A percentile compares a stretch with the other conserved stretches of the same genome.
phyloP scores from a whole-genome alignment of 1,140 invertebrate genomes.

The Maniola jurtina region DNA sequence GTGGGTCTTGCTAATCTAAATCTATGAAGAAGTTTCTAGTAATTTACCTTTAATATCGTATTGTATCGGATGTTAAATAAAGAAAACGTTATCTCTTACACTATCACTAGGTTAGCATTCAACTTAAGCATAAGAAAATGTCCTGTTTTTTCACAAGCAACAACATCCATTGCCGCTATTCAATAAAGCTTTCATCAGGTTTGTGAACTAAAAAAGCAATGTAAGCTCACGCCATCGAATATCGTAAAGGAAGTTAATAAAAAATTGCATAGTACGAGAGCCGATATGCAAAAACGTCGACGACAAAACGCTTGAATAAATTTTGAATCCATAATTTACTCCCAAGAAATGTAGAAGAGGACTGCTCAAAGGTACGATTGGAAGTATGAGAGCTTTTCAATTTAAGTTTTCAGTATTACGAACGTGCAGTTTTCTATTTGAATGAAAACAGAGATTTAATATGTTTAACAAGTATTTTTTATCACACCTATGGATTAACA shows the following conservation, averaged over 20 bases:
- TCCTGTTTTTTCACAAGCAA: background rate
- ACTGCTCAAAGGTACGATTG: background rate
- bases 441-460: background rate
- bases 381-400: background rate
- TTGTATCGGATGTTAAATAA: background rate
- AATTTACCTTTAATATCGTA: background rate
- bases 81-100: background rate
- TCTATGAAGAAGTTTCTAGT: no score
- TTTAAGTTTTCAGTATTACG: constrained; percentile 3
- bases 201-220: background rate
- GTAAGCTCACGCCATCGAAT: background rate
- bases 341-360: constrained; percentile 20
- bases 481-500: no score
- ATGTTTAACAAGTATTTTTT: no score
- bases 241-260: background rate
- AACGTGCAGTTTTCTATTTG: background rate
- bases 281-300: constrained; percentile 25
- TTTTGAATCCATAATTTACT: constrained; percentile 28
- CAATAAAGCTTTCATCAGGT: background rate
- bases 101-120: background rate
- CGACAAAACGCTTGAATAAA: constrained; percentile 27
- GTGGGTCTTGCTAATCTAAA: no score
- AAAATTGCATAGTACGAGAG: constrained; percentile 4
- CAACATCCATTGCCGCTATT: background rate
- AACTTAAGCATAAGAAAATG: background rate